Evolutionary conservation across 1,140 invertebrate genomes (phyloP).

Genomic region (Rhynchophorus ferrugineus): DNA sequence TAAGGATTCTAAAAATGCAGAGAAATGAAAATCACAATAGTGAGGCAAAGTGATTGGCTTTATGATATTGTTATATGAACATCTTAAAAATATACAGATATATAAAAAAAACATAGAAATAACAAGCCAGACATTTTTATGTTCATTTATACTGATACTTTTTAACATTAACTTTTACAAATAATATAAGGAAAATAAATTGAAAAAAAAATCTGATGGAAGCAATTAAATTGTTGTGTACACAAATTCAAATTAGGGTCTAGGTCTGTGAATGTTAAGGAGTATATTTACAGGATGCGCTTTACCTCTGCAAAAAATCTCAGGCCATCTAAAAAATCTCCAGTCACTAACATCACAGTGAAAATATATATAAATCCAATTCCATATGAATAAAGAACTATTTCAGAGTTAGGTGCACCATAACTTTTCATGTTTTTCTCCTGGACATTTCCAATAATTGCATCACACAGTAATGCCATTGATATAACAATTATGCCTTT

Average conservation of each 20-base stretch:
- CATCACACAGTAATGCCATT: slow-evolving; percentile 82
- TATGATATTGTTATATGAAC: too few species aligned
- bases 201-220: too few species aligned
- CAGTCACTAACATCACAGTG: slow-evolving; percentile 62
- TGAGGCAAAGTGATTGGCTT: not conserved
- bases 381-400: slow-evolving; percentile 89
- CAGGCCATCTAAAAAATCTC: slow-evolving; percentile 68
- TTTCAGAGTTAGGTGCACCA: slow-evolving; percentile 78
- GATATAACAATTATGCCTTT: slow-evolving; percentile 81
- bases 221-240: too few species aligned
- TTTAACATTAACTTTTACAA: too few species aligned
- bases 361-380: slow-evolving; percentile 83
- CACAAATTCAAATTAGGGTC: too few species aligned
- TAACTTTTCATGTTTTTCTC: slow-evolving; percentile 86
- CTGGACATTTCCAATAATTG: slow-evolving; percentile 91
- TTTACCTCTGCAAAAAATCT: slow-evolving; percentile 70
- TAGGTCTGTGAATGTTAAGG: not conserved
- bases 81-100: too few species aligned
- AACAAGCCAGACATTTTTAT: too few species aligned
- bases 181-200: too few species aligned
- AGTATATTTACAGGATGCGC: not conserved
- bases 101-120: too few species aligned
- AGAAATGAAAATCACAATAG: slow-evolving; percentile 6
- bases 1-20: slow-evolving; percentile 62
- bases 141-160: too few species aligned